Conservation (phyloP, 2,113 vertebrate genomes). For the Struthidea cinerea region DNA sequence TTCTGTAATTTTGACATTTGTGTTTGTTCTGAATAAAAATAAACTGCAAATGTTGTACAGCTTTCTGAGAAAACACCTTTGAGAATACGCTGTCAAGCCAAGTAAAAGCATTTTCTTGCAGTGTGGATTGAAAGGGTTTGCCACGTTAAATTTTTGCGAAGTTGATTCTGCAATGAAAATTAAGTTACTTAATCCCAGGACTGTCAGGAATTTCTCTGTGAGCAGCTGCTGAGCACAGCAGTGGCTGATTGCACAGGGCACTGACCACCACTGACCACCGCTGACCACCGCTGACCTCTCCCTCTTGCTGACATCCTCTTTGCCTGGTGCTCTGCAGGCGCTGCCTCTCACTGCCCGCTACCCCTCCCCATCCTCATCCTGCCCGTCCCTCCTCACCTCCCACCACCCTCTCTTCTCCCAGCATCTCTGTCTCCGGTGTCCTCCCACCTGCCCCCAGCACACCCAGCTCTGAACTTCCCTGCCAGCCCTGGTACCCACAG, state of each 20-base stretch:
- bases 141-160: accelerated
- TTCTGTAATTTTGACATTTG: background rate
- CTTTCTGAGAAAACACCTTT: background rate
- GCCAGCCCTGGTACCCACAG: background rate
- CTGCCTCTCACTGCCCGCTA: accelerated
- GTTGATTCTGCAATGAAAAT: background rate
- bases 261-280: accelerated
- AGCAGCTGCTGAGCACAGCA: accelerated
- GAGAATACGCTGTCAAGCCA: background rate
- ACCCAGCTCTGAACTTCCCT: background rate
- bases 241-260: accelerated
- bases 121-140: background rate
- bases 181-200: background rate
- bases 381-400: background rate
- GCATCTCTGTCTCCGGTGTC: background rate
- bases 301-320: background rate
- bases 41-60: background rate
- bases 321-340: accelerated
- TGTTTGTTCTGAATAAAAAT: background rate
- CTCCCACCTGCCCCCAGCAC: background rate
- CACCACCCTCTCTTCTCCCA: background rate
- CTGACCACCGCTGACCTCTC: background rate
- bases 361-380: background rate
- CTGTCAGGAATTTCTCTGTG: background rate
- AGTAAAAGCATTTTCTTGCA: background rate